Evolutionary conservation across 2,888 invertebrate genomes (phyloP).

Genomic region (Xanthorhoe spadicearia): DNA sequence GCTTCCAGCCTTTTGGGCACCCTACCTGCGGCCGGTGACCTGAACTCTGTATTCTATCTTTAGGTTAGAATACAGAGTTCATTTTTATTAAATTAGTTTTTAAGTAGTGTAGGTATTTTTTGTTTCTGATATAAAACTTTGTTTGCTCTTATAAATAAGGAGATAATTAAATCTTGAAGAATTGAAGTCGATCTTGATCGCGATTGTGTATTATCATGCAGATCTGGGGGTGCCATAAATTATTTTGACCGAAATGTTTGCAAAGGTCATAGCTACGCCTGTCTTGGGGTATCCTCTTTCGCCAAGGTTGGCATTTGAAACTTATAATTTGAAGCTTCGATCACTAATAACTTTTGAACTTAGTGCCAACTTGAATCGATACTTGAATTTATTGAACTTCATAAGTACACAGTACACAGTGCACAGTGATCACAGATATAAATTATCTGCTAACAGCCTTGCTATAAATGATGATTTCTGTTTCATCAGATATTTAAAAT

Average conservation of each 20-base stretch:
- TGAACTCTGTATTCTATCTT: too few relatives aligned
- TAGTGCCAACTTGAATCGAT: not conserved
- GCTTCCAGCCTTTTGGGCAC: too few relatives aligned
- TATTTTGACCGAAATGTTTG: constrained; percentile 3
- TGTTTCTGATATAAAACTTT: too few relatives aligned
- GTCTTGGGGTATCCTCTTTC: constrained; percentile 3
- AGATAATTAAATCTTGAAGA: constrained; percentile 46
- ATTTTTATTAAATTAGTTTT: too few relatives aligned
- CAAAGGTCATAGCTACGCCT: not conserved
- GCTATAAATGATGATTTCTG: not conserved
- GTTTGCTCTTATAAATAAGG: too few relatives aligned
- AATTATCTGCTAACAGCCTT: not conserved
- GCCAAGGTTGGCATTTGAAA: constrained; percentile 6
- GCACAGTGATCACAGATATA: not conserved
- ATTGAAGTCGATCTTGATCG: constrained; percentile 33
- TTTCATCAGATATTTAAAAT: not conserved
- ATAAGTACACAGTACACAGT: too few relatives aligned
- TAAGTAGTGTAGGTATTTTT: too few relatives aligned
- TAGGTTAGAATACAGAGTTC: too few relatives aligned
- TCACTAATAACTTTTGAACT: not conserved
- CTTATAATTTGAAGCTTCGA: not conserved
- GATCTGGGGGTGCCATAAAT: constrained; percentile 19
- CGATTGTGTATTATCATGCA: constrained; percentile 29
- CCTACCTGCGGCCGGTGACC: too few relatives aligned
- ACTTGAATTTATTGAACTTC: not conserved